These are phyloP conservation scores for Brachyrhaphis roseni DNA, from an alignment of 2,797 vertebrate species.

Conservation along the genomic window DNA sequence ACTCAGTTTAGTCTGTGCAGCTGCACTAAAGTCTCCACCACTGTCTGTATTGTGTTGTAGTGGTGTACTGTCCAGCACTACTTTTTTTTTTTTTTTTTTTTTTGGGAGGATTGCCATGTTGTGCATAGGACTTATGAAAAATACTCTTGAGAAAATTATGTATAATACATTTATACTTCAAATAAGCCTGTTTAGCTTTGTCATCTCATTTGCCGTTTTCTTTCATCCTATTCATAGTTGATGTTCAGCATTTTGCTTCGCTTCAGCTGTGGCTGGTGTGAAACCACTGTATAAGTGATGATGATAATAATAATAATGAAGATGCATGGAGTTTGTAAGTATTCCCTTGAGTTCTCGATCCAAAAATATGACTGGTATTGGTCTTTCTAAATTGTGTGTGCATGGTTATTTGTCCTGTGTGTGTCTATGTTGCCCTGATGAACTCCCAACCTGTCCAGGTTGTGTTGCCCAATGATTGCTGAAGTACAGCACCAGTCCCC, in stretches of 20 bases:
- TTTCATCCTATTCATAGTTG: background rate
- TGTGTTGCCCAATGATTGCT: background rate
- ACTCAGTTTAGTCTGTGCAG: slow-evolving; percentile 33
- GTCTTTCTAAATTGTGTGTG: background rate
- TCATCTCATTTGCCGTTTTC: background rate
- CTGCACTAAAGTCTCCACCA: slow-evolving; percentile 28
- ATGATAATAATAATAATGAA: too few species aligned
- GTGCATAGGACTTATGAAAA: background rate
- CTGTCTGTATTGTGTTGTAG: slow-evolving; percentile 24
- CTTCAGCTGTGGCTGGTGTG: too few species aligned
- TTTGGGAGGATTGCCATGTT: background rate
- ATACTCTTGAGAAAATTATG: background rate
- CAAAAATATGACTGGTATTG: background rate
- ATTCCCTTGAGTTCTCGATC: too few species aligned
- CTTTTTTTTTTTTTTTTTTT: too few species aligned
- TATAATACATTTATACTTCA: background rate
- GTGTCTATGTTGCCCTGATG: background rate
- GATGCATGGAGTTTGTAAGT: too few species aligned
- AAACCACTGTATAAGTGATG: too few species aligned
- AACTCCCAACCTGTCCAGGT: background rate
- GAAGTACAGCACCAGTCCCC: background rate
- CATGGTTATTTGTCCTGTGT: background rate
- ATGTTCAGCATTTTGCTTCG: background rate
- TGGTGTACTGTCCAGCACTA: slow-evolving; percentile 32
- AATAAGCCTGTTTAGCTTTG: too few species aligned